A percentile compares a stretch with the other conserved stretches of the same genome.
phyloP scores from a whole-genome alignment of 2,888 invertebrate genomes.

The Ceramica pisi region DNA sequence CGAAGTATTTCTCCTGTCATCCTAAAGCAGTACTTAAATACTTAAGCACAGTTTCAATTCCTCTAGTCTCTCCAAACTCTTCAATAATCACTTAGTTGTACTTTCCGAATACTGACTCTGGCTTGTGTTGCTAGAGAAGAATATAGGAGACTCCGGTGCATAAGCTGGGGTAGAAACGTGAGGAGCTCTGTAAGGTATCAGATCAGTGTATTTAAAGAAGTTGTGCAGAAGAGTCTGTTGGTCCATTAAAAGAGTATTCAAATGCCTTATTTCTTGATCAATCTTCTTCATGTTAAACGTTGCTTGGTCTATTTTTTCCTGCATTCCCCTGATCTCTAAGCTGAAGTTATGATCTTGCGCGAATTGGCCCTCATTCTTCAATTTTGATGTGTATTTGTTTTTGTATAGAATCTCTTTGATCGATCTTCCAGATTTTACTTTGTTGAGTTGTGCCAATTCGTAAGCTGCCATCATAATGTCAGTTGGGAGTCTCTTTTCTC shows the following conservation, averaged over 20 bases:
- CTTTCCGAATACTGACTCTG: slow-evolving; percentile 66
- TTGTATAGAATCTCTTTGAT: slow-evolving; percentile 91
- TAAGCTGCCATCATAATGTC: slow-evolving; percentile 95
- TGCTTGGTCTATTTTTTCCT: slow-evolving; percentile 93
- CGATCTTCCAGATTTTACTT: slow-evolving; percentile 92
- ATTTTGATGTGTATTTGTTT: slow-evolving; percentile 91
- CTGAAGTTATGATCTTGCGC: slow-evolving; percentile 87
- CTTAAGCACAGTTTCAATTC: neutral
- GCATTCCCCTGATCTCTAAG: slow-evolving; percentile 91
- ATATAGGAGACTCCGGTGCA: slow-evolving; percentile 80
- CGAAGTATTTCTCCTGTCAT: neutral
- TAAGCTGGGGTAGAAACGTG: slow-evolving; percentile 74
- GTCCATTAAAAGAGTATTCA: slow-evolving; percentile 89
- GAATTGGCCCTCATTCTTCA: slow-evolving; percentile 90
- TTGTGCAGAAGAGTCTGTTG: slow-evolving; percentile 84
- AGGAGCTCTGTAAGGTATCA: slow-evolving; percentile 72
- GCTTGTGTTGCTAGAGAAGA: slow-evolving; percentile 75
- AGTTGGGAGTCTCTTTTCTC: slow-evolving; percentile 94
- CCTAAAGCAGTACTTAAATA: neutral
- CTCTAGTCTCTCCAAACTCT: slow-evolving; percentile 1
- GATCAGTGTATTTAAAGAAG: slow-evolving; percentile 77
- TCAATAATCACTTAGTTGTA: slow-evolving; percentile 46
- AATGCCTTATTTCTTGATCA: slow-evolving; percentile 93
- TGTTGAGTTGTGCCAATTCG: slow-evolving; percentile 94
- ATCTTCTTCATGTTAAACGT: slow-evolving; percentile 93